Evolutionary conservation across 2,888 invertebrate genomes (phyloP).

Genomic region (Epistrophella euchroma): DNA sequence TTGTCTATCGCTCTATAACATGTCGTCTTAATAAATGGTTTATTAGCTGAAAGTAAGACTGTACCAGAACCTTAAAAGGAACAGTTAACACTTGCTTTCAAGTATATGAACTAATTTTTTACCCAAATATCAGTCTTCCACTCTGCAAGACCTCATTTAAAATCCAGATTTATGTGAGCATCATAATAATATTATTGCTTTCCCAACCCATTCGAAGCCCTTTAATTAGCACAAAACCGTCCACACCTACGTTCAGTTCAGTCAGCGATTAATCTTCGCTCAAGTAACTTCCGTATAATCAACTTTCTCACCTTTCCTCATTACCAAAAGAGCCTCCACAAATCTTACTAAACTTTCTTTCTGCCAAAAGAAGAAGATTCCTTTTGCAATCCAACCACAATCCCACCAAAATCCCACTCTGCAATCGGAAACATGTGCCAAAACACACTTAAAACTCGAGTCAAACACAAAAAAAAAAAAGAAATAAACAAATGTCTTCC

Average conservation of each 20-base stretch:
- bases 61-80: background rate
- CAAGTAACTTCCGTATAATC: slow-evolving; percentile 28
- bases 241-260: slow-evolving; percentile 34
- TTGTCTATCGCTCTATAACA: too few relatives aligned
- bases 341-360: slow-evolving; percentile 53
- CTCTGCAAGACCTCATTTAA: background rate
- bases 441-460: slow-evolving; percentile 40
- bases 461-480: slow-evolving; percentile 2
- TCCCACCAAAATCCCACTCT: slow-evolving; percentile 2
- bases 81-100: background rate
- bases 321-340: slow-evolving; percentile 50
- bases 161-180: slow-evolving; percentile 32
- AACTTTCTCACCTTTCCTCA: slow-evolving; percentile 47
- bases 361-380: slow-evolving; percentile 29
- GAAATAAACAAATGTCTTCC: slow-evolving; percentile 17
- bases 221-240: slow-evolving; percentile 37
- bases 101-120: background rate
- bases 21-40: too few relatives aligned
- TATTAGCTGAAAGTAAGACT: background rate
- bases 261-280: slow-evolving; percentile 33
- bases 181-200: slow-evolving; percentile 26
- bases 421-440: slow-evolving; percentile 52
- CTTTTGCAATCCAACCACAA: background rate
- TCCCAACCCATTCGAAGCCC: slow-evolving; percentile 1
- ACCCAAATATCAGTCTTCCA: background rate